A percentile compares a stretch with the other conserved stretches of the same genome.
phyloP scores from a whole-genome alignment of 2,797 vertebrate species.

The Gorsachius magnificus region DNA sequence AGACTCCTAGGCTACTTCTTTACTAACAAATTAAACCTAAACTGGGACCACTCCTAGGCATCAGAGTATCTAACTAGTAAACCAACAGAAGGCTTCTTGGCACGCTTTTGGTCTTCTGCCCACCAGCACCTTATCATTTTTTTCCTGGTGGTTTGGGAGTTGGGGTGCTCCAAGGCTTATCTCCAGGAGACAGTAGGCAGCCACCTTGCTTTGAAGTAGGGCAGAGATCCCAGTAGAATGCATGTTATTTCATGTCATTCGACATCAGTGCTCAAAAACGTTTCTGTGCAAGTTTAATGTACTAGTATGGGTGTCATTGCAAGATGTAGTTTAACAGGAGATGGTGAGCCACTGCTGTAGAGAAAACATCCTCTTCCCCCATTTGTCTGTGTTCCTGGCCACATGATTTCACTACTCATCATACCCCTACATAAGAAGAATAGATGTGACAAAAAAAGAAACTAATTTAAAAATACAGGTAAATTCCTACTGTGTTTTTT shows the following conservation, averaged over 20 bases:
- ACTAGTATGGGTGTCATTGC: neutral
- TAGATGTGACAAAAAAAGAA: neutral
- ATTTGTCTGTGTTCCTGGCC: neutral
- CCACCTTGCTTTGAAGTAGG: neutral
- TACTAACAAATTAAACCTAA: neutral
- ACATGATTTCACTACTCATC: neutral
- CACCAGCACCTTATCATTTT: neutral
- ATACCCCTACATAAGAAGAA: neutral
- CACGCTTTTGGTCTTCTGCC: neutral
- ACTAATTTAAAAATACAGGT: neutral
- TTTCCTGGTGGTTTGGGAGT: neutral
- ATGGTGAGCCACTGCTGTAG: neutral
- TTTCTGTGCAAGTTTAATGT: neutral
- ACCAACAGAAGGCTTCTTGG: neutral
- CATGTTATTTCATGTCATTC: neutral
- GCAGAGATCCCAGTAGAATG: neutral
- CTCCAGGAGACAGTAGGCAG: neutral
- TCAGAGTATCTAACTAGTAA: neutral
- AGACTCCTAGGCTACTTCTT: neutral
- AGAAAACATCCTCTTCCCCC: neutral
- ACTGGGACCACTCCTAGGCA: neutral
- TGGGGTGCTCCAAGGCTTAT: neutral
- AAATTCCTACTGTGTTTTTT: neutral
- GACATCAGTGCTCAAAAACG: neutral
- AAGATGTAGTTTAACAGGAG: neutral